Percentiles rank a stretch among this genome's conserved stretches.
These are phyloP conservation scores for Erpobdella octoculata DNA, from an alignment of 2,888 invertebrate genomes.

Conservation along the genomic window DNA sequence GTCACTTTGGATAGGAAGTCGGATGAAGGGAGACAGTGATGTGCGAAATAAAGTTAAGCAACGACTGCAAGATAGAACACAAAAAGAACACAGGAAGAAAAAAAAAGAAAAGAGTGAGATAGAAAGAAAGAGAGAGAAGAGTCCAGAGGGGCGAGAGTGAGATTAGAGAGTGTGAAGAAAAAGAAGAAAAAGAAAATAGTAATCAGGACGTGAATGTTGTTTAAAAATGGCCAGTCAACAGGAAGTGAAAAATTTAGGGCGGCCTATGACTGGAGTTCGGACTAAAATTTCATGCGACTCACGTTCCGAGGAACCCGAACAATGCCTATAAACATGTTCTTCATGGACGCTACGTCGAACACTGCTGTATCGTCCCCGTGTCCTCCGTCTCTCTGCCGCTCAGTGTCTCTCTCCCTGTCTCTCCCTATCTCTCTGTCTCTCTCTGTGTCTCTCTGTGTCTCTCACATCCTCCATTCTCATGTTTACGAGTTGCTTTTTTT, in stretches of 20 bases:
- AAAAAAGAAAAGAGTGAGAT: too few species aligned
- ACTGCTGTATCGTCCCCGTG: neutral
- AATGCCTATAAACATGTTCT: conserved; percentile 4
- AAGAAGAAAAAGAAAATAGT: neutral
- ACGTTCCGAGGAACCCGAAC: neutral
- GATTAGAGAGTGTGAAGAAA: neutral
- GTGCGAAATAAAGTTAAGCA: too few species aligned
- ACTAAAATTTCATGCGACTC: neutral
- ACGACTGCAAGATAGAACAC: too few species aligned
- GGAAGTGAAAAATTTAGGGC: neutral
- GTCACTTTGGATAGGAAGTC: too few species aligned
- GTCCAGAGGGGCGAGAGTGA: too few species aligned
- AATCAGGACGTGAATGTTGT: neutral
- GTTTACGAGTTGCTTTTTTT: neutral
- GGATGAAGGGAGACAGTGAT: too few species aligned
- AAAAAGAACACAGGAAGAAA: too few species aligned
- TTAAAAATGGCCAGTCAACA: neutral
- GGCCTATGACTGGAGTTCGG: neutral
- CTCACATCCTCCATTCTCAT: too few species aligned
- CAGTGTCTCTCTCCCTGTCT: too few species aligned
- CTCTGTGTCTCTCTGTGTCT: too few species aligned
- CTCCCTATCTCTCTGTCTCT: too few species aligned
- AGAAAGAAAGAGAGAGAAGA: too few species aligned
- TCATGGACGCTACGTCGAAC: neutral
- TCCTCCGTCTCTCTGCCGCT: neutral